phyloP scores from a whole-genome alignment of 1,140 invertebrate species.

The Bombyx mori region ASM3026992v2 NC_085129.1:12138501-12139000 shows the following conservation, averaged over 20 bases:
- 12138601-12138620: too few species aligned
- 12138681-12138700: conserved; percentile 4
- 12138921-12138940: conserved; percentile 86
- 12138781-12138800: conserved; percentile 66
- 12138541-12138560: conserved; percentile 8
- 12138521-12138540: conserved; percentile 14
- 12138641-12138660: conserved; percentile 9
- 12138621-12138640: conserved; percentile 18
- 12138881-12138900: conserved; percentile 80
- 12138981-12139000: conserved; percentile 85
- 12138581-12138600: conserved; percentile 30
- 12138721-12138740: conserved; percentile 18
- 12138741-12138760: conserved; percentile 57
- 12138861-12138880: conserved; percentile 56
- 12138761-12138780: conserved; percentile 60
- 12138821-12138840: conserved; percentile 67
- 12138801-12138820: conserved; percentile 69
- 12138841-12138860: conserved; percentile 72
- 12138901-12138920: conserved; percentile 81
- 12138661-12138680: too few species aligned
- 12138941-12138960: conserved; percentile 84
- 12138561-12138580: conserved; percentile 6
- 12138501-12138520: conserved; percentile 14
- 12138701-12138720: conserved; percentile 4
- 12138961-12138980: conserved; percentile 88